Conservation (phyloP, 2,113 vertebrate genomes). For the Ammodytes marinus region DNA sequence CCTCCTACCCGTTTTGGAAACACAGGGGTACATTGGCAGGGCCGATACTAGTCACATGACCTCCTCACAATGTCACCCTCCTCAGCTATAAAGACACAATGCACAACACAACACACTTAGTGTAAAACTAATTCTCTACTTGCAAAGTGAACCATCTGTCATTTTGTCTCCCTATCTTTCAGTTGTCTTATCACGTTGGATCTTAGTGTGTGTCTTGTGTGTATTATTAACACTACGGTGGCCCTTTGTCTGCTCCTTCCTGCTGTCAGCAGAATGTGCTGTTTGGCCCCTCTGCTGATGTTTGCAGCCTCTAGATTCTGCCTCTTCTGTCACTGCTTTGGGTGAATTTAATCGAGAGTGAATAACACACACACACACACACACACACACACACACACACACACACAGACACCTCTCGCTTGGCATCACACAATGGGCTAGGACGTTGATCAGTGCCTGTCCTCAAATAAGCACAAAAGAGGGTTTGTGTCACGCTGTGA, state of each 20-base stretch:
- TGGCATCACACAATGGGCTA: slow-evolving; percentile 37
- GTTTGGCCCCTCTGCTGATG: slow-evolving; percentile 40
- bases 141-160: slow-evolving; percentile 44
- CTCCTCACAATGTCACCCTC: background rate
- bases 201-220: slow-evolving; percentile 43
- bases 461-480: slow-evolving; percentile 58
- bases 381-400: background rate
- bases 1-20: background rate
- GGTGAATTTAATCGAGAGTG: slow-evolving; percentile 40
- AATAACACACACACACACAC: slow-evolving; percentile 20
- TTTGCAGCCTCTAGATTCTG: slow-evolving; percentile 58
- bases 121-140: slow-evolving; percentile 22
- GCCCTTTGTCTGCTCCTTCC: slow-evolving; percentile 43
- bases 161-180: slow-evolving; percentile 38
- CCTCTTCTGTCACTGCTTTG: slow-evolving; percentile 28
- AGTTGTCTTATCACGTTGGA: slow-evolving; percentile 49
- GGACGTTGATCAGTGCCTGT: slow-evolving; percentile 42
- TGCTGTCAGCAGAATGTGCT: slow-evolving; percentile 60
- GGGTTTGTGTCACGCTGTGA: slow-evolving; percentile 55
- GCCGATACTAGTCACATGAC: slow-evolving; percentile 9
- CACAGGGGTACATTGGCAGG: background rate
- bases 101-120: slow-evolving; percentile 2
- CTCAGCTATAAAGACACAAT: background rate
- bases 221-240: slow-evolving; percentile 43
- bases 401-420: slow-evolving; percentile 22